Base-by-base conservation (phyloP, 2,113 vertebrate species). In the Burhinus bistriatus region DNA sequence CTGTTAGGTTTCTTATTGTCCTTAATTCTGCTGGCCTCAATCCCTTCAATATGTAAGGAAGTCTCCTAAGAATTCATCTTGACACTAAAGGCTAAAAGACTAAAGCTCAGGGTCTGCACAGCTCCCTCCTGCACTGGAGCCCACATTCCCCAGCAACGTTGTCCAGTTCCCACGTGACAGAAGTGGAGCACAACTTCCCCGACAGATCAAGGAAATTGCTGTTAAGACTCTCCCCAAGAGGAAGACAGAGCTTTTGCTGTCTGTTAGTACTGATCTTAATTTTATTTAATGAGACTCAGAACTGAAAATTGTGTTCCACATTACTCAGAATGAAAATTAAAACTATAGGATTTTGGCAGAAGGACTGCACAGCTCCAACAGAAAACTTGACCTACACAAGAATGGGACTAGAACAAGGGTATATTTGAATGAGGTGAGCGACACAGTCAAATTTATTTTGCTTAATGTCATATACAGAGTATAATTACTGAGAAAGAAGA, bases 101-200 rank as follows among this genome's bases (percentile, higher is more conserved):
- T 32, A 32, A 55, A 85, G n/a, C 42, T 59, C 68, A 30, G 32
- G 3, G 0, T 29, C 5, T 22, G 25, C 45, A 25, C 45, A 47
- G 40, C 40, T 59, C 68, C 34, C 44, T 52, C 36, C 52, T 13
- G 11, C 1, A 2, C 5, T 32, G 86, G 26, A 62, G 49, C 34
- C 18, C 83, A 72, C 49, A 27, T 9, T 34, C 52, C 75, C 87
- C 62, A 76, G 27, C 21, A 45, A 49, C 0, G 0, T 5, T 21
- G 5, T 15, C 38, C 6, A 10, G 26, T 8, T 62, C 61, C 78
- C 81, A 49, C 1, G 0, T 1, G 12, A 23, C 47, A 77, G 22
- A 59, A 68, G n/a, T 0, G 4, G 22, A 42, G 42, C 62, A 34
- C 13, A 1, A 42, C 38, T 29, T 77, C 57, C 51, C 42, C 2